A percentile compares a stretch with the other conserved stretches of the same genome.
Conservation (phyloP, 2,113 vertebrate species). For the Cryptomyrus ogoouensis region DNA sequence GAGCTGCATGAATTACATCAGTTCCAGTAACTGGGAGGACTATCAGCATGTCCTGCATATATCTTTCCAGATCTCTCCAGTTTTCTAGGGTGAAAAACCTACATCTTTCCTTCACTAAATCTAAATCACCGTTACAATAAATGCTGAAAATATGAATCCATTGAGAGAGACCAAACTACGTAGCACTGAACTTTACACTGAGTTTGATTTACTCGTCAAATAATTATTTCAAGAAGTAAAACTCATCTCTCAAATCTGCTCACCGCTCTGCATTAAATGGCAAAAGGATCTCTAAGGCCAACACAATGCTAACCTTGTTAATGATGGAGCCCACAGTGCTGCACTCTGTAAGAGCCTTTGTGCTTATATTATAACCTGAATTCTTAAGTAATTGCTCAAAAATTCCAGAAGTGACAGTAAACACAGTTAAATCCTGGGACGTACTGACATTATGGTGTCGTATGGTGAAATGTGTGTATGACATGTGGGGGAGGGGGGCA, state of each 20-base stretch:
- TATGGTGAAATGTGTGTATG: not conserved
- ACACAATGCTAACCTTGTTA: not conserved
- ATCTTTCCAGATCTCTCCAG: not conserved
- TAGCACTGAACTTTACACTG: not conserved
- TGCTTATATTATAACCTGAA: not conserved
- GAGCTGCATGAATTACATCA: not conserved
- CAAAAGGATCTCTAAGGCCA: not conserved
- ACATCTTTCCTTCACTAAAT: not conserved
- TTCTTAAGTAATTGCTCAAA: not conserved
- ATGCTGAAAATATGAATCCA: not conserved
- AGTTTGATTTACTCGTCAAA: not conserved
- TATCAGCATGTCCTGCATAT: not conserved
- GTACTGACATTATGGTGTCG: not conserved
- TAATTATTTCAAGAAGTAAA: not conserved
- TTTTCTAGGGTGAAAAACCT: not conserved
- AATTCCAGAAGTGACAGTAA: not conserved
- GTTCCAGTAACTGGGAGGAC: not conserved
- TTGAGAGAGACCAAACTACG: not conserved
- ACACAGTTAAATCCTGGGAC: not conserved
- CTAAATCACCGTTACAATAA: not conserved
- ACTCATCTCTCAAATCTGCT: not conserved
- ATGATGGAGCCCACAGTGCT: not conserved
- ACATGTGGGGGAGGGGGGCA: not conserved
- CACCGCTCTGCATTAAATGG: not conserved
- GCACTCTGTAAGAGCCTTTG: not conserved